Conservation (phyloP, 1,140 invertebrate genomes). For the Diachasma alloeum region DNA sequence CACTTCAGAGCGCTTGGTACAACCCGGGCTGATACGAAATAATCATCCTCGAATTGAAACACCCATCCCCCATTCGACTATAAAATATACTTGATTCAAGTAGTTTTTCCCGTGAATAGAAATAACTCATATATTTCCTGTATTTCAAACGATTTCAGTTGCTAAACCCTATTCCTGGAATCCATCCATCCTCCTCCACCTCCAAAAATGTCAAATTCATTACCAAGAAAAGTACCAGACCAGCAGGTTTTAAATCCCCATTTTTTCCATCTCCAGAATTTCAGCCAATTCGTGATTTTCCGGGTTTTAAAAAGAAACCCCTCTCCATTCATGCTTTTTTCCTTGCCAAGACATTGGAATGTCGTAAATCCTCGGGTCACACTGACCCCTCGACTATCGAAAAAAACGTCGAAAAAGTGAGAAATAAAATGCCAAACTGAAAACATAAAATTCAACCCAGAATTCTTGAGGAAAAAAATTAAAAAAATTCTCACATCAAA, state of each 20-base stretch:
- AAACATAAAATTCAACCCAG: background rate
- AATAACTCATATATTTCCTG: too few relatives aligned
- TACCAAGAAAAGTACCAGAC: background rate
- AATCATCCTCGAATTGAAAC: too few relatives aligned
- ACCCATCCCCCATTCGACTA: too few relatives aligned
- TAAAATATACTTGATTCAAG: too few relatives aligned
- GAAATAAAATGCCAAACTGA: constrained; percentile 15
- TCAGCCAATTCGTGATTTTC: constrained; percentile 1
- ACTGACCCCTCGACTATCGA: background rate
- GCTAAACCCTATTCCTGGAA: background rate
- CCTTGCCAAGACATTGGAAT: constrained; percentile 37
- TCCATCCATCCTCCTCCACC: background rate
- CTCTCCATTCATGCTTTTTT: constrained; percentile 36
- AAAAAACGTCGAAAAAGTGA: constrained; percentile 23
- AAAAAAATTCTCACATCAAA: constrained; percentile 11
- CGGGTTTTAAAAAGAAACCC: background rate
- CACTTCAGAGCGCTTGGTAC: too few relatives aligned
- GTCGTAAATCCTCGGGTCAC: constrained; percentile 41
- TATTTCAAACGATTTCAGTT: too few relatives aligned
- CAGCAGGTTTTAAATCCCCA: background rate
- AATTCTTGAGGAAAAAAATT: background rate
- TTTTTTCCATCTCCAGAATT: background rate
- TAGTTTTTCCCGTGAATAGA: too few relatives aligned
- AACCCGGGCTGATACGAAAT: too few relatives aligned
- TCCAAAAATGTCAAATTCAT: background rate